These are phyloP conservation scores for Stratiomys singularior DNA, from an alignment of 2,888 invertebrate genomes.

Conservation along the genomic window DNA sequence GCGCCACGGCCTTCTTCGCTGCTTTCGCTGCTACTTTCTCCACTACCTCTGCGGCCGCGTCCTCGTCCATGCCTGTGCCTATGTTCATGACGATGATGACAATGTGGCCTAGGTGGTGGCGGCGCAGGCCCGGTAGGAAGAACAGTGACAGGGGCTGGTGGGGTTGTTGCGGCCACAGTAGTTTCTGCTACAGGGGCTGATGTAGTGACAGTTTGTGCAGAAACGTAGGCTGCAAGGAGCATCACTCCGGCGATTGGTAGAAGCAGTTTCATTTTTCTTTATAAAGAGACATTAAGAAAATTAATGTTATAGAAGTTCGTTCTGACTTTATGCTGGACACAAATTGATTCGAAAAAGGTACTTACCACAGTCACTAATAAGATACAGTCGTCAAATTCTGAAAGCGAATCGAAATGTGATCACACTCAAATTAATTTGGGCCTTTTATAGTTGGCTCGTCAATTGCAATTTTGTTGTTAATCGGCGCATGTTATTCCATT, in stretches of 20 bases:
- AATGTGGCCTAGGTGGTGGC: neutral
- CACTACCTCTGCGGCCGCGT: neutral
- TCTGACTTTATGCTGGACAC: no score
- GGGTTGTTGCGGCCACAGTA: neutral
- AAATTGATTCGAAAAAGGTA: no score
- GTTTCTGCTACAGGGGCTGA: neutral
- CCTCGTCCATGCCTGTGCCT: neutral
- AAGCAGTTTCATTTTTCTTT: neutral
- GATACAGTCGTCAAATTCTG: neutral
- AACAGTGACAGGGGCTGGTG: neutral
- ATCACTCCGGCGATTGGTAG: neutral
- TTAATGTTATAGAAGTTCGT: no score
- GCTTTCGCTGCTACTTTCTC: neutral
- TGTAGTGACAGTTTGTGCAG: neutral
- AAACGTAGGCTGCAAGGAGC: neutral
- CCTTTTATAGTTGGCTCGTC: neutral
- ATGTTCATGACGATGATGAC: neutral
- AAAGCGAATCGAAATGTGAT: neutral
- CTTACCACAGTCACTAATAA: slow-evolving; percentile 3
- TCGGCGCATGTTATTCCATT: no score
- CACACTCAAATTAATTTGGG: neutral
- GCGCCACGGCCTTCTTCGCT: neutral
- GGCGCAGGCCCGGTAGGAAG: neutral
- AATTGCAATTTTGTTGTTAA: no score
- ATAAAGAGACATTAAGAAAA: neutral